Evolutionary conservation across 2,113 vertebrate species (phyloP), one percentile per base, ranked within the genome.

Genomic region (Sander lucioperca): DNA sequence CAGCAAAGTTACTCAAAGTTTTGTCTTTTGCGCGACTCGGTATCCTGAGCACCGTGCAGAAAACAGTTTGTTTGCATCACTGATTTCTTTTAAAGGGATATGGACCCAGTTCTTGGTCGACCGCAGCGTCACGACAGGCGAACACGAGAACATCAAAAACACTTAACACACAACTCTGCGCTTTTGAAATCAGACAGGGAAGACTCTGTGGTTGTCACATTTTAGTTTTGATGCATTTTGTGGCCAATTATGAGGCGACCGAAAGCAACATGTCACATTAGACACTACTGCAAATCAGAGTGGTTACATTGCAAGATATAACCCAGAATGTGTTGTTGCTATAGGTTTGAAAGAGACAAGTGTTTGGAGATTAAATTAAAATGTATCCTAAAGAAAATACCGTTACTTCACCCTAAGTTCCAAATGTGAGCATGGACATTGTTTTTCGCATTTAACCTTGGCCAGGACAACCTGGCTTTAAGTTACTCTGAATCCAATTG

Each of bases 71-170:
- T 94, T 93, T 91, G 91, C 92, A 92, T 93, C 91, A 93, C 82
- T 82, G 91, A 83, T 85, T 91, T 86, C 90, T 85, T 91, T 95
- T 93, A 94, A 95, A 95, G 93, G 91, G 90, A 87, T 91, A 94
- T 83, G 75, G 86, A 92, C 92, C 92, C 91, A 89, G 88, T 91
- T 93, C 89, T 88, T 82, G 87, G 86, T 81, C 88, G 90, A 93
- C 74, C 86, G 90, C 90, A 91, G 94, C 87, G 91, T 92, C 91
- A 87, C 88, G 89, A 88, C 86, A 86, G 80, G 85, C 53, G 78
- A 86, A 74, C 79, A 58, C 48, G 79, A 90, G 84, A 88, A 82
- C 88, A 77, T 72, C 51, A 67, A 54, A 83, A 85, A 86, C n/a
- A 68, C 81, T 86, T 74, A 77, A 80, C 82, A 69, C 79, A 79